Conservation (phyloP, 2,888 invertebrate species). For the Parascotia fuliginaria region DNA sequence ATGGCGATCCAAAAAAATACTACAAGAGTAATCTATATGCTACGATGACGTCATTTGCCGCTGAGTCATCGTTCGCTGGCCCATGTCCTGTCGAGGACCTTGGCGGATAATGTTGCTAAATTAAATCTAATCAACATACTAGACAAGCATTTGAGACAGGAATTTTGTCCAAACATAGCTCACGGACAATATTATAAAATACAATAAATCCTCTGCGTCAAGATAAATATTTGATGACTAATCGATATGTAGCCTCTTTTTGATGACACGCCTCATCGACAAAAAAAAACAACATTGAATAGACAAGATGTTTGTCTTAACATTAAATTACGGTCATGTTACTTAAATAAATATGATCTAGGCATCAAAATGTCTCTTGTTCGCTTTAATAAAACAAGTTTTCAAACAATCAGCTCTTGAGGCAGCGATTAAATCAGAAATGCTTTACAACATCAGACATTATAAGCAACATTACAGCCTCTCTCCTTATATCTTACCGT, state of each 20-base stretch:
- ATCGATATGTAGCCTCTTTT: too few species aligned
- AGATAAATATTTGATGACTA: too few species aligned
- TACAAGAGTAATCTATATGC: conserved; percentile 50
- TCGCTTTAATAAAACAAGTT: too few species aligned
- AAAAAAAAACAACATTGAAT: too few species aligned
- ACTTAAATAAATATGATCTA: too few species aligned
- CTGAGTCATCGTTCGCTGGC: conserved; percentile 52
- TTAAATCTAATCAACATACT: conserved; percentile 39
- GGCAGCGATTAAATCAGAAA: background rate
- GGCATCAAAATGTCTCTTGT: too few species aligned
- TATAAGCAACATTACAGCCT: conserved; percentile 1
- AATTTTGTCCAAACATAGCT: too few species aligned
- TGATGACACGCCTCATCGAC: too few species aligned
- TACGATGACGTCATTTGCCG: conserved; percentile 46
- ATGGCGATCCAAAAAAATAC: conserved; percentile 66
- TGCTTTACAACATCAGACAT: conserved; percentile 2
- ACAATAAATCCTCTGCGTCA: too few species aligned
- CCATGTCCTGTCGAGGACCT: conserved; percentile 57
- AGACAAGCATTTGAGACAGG: background rate
- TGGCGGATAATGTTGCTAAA: conserved; percentile 47
- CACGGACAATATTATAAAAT: too few species aligned
- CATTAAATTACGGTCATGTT: too few species aligned
- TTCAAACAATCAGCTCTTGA: background rate
- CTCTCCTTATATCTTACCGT: conserved; percentile 7
- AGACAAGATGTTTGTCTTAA: too few species aligned